Evolutionary conservation across 2,113 vertebrate genomes (phyloP).

Genomic region (Pipra filicauda): DNA sequence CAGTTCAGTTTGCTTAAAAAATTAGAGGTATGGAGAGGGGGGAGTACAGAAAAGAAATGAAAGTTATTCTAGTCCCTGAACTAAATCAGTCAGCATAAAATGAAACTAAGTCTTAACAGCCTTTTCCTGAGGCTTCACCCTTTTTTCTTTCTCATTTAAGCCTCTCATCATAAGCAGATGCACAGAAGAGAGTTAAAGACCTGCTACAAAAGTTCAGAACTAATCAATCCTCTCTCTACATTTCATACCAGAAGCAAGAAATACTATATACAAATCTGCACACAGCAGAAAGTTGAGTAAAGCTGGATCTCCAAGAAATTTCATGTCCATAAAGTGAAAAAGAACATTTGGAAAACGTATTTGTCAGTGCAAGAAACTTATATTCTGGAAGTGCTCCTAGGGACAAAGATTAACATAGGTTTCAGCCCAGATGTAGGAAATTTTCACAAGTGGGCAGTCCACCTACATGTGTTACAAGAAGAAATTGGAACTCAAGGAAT

Average conservation of each 20-base stretch:
- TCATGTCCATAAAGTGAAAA: not conserved
- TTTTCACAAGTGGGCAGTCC: not conserved
- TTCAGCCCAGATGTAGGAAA: not conserved
- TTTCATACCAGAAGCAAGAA: not conserved
- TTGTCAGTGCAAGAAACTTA: not conserved
- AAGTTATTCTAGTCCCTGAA: not conserved
- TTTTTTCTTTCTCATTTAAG: not conserved
- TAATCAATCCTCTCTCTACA: not conserved
- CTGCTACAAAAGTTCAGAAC: not conserved
- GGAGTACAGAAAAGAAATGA: not conserved
- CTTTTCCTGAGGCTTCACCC: not conserved
- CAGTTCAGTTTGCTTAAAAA: not conserved
- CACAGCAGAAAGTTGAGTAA: not conserved
- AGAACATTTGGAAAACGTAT: not conserved
- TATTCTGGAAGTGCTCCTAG: not conserved
- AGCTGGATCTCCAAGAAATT: not conserved
- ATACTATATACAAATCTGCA: not conserved
- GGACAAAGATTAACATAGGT: not conserved
- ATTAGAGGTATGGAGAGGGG: fast-evolving
- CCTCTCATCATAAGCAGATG: not conserved
- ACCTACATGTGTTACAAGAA: not conserved
- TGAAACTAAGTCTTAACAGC: not conserved
- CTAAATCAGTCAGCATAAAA: not conserved
- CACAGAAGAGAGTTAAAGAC: not conserved
- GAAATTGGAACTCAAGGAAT: not conserved